phyloP scores from a whole-genome alignment of 1,140 invertebrate species.

The Drosophila oshimai region DNA sequence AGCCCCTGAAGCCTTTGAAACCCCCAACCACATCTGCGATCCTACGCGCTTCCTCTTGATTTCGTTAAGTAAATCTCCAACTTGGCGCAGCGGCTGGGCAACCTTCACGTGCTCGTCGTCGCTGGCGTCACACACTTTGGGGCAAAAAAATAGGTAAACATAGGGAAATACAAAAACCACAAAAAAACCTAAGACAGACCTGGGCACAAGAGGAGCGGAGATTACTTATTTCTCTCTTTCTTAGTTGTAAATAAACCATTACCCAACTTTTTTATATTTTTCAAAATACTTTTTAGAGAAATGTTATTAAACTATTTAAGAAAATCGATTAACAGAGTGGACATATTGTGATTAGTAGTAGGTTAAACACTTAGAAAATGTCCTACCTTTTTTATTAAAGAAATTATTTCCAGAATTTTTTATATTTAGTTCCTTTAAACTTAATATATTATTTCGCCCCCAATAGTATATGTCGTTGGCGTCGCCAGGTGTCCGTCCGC shows the following conservation, averaged over 20 bases:
- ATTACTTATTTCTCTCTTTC: no score
- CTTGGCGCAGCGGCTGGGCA: constrained; percentile 55
- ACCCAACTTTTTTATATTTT: no score
- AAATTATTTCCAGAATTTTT: no score
- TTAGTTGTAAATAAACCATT: no score
- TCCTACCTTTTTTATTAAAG: no score
- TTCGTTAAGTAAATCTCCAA: constrained; percentile 78
- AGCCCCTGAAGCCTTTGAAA: neutral
- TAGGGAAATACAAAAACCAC: neutral
- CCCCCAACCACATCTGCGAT: constrained; percentile 26
- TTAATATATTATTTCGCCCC: constrained; percentile 1
- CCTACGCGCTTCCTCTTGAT: constrained; percentile 79
- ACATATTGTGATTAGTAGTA: no score
- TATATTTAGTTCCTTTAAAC: neutral
- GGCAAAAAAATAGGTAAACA: neutral
- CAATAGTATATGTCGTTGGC: constrained; percentile 12
- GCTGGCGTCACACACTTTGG: constrained; percentile 5
- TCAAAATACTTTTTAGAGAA: no score
- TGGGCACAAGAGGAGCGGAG: no score
- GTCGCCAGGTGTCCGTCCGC: constrained; percentile 44
- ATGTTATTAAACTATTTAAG: no score
- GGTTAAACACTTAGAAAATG: no score
- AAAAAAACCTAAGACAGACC: neutral
- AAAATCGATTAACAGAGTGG: no score
- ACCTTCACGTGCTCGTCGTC: constrained; percentile 65